phyloP scores from a whole-genome alignment of 2,797 vertebrate species.

The Syngnathus acus region DNA sequence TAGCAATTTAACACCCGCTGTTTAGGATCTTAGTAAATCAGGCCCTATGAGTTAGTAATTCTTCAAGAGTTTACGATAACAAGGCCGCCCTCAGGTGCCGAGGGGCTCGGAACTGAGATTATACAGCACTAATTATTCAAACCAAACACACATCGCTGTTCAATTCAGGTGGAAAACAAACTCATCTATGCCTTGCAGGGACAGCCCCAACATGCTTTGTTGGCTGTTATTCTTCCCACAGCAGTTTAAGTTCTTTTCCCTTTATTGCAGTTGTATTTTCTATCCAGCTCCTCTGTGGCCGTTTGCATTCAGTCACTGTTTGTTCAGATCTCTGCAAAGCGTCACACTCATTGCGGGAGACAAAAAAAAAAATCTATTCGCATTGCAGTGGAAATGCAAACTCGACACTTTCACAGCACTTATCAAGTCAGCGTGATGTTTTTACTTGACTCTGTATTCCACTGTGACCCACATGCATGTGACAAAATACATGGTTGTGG shows the following conservation, averaged over 20 bases:
- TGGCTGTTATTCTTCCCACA: neutral
- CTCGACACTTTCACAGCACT: neutral
- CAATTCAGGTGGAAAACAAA: neutral
- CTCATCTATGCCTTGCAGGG: neutral
- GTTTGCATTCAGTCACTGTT: slow-evolving; percentile 29
- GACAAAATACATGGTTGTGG: slow-evolving; percentile 23
- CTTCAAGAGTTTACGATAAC: neutral
- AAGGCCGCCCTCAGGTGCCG: neutral
- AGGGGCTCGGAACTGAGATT: neutral
- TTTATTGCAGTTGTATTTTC: slow-evolving; percentile 5
- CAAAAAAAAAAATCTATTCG: slow-evolving; percentile 6
- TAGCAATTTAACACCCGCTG: no score
- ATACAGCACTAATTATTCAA: neutral
- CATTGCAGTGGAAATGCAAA: neutral
- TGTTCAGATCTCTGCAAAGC: slow-evolving; percentile 35
- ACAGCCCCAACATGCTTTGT: neutral
- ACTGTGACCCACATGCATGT: slow-evolving; percentile 13
- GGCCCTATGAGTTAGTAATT: neutral
- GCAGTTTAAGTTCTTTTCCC: slow-evolving; percentile 1
- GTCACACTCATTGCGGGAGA: slow-evolving; percentile 7
- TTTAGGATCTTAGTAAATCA: neutral
- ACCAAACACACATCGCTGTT: neutral
- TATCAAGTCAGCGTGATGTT: neutral
- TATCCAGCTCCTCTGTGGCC: slow-evolving; percentile 31
- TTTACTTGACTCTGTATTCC: slow-evolving; percentile 3